phyloP scores from a whole-genome alignment of 2,797 vertebrate species.

The Mastacembelus armatus region DNA sequence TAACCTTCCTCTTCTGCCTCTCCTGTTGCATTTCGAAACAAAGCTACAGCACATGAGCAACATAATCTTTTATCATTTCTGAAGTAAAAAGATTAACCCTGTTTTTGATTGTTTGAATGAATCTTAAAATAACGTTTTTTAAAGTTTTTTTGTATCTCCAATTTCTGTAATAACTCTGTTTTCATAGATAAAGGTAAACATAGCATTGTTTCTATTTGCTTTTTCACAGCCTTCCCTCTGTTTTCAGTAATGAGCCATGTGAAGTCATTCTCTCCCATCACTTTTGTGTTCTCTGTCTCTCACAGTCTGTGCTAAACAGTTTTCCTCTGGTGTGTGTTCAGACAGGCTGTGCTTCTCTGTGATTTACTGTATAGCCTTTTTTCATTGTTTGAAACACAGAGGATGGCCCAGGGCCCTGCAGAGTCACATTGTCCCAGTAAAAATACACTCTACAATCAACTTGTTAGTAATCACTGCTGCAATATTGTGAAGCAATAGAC shows the following conservation, averaged over 20 bases:
- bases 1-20: conserved; percentile 20
- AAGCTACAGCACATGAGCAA: conserved; percentile 6
- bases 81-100: neutral
- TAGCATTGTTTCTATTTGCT: conserved; percentile 62
- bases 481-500: conserved; percentile 18
- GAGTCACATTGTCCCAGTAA: conserved; percentile 9
- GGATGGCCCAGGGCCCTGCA: conserved; percentile 26
- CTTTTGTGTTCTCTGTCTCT: conserved; percentile 11
- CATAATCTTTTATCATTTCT: conserved; percentile 1
- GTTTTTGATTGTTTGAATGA: neutral
- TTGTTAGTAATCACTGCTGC: conserved; percentile 35
- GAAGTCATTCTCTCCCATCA: conserved; percentile 10
- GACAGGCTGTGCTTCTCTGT: conserved; percentile 32
- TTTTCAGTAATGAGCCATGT: conserved; percentile 47
- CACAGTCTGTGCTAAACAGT: conserved; percentile 14
- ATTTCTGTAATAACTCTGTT: conserved; percentile 12
- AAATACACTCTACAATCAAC: conserved; percentile 30
- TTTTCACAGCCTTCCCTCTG: conserved; percentile 34
- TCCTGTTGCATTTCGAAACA: neutral
- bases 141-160: neutral
- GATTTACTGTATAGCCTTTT: conserved; percentile 34
- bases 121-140: neutral
- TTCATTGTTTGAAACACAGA: conserved; percentile 41
- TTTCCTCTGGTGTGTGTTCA: conserved; percentile 35
- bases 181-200: conserved; percentile 56